Percentiles rank a stretch among this genome's conserved stretches.
Evolutionary conservation across 2,113 vertebrate species (phyloP).

Genomic region (Forbesichthys agassizii): DNA sequence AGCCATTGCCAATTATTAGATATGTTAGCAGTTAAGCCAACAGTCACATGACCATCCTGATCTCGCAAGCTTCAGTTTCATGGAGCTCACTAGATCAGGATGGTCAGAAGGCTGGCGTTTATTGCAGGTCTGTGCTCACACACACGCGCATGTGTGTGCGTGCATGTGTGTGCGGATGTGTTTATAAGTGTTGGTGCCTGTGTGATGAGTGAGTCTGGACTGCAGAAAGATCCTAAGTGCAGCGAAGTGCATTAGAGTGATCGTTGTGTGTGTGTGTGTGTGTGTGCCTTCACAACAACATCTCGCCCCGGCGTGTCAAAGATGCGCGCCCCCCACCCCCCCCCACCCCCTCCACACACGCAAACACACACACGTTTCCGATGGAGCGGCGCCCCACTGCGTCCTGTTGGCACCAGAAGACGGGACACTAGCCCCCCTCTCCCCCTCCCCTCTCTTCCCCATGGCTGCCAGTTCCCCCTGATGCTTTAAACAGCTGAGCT

Average conservation of each 20-base stretch:
- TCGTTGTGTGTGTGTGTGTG: conserved; percentile 2
- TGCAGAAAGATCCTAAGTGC: conserved; percentile 22
- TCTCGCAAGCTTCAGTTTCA: too few relatives aligned
- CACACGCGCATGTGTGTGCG: conserved; percentile 44
- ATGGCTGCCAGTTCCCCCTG: conserved; percentile 56
- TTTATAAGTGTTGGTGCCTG: conserved; percentile 57
- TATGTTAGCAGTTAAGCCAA: too few relatives aligned
- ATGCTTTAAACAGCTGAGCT: conserved; percentile 68
- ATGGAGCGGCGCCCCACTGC: conserved; percentile 37
- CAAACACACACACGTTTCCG: conserved; percentile 25
- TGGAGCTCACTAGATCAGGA: too few relatives aligned
- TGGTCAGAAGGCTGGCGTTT: too few relatives aligned
- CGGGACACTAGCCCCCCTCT: conserved; percentile 55
- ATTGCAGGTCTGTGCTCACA: too few relatives aligned
- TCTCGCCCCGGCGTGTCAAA: conserved; percentile 18
- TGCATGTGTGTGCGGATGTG: conserved; percentile 62
- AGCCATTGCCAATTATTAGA: too few relatives aligned
- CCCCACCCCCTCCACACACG: neutral
- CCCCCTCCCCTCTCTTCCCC: conserved; percentile 17
- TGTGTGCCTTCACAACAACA: neutral
- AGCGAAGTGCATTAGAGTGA: conserved; percentile 7
- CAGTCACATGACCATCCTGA: too few relatives aligned
- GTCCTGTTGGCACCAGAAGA: conserved; percentile 64
- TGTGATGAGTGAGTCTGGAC: conserved; percentile 51
- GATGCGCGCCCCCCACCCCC: conserved; percentile 32